A percentile compares a stretch with the other conserved stretches of the same genome.
Evolutionary conservation across 1,140 invertebrate species (phyloP).

Genomic region (Contarinia nasturtii): DNA sequence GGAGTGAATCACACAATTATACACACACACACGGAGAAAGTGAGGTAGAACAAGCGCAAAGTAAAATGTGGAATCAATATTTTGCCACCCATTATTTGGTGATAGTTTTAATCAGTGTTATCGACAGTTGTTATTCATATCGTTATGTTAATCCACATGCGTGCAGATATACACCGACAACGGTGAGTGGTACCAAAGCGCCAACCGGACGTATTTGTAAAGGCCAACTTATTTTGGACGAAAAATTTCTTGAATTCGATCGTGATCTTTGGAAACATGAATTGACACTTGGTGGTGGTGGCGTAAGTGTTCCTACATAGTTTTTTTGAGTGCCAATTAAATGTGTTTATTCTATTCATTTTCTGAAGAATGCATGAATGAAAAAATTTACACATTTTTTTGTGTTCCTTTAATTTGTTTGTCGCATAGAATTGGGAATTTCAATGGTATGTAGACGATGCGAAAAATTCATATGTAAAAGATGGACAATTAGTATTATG

Average conservation of each 20-base stretch:
- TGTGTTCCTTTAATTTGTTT: too few relatives aligned
- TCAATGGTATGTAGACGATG: constrained; percentile 31
- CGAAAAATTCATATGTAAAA: constrained; percentile 27
- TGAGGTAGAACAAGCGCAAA: too few relatives aligned
- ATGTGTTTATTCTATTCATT: too few relatives aligned
- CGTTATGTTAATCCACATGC: too few relatives aligned
- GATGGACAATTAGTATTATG: constrained; percentile 28
- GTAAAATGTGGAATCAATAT: constrained; percentile 10
- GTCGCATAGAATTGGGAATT: constrained; percentile 38
- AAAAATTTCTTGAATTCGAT: constrained; percentile 30
- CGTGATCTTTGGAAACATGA: constrained; percentile 32
- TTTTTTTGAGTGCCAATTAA: too few relatives aligned
- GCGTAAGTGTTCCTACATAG: constrained; percentile 6
- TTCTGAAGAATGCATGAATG: constrained; percentile 7
- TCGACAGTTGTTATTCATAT: background rate
- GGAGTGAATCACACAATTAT: too few relatives aligned
- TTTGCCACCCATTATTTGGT: background rate
- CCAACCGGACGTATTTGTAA: constrained; percentile 8
- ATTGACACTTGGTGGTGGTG: constrained; percentile 30
- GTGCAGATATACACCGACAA: too few relatives aligned
- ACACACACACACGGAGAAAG: too few relatives aligned
- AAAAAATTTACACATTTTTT: constrained; percentile 6
- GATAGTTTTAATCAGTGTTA: background rate
- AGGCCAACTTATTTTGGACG: constrained; percentile 29
- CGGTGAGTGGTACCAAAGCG: too few relatives aligned